Conservation (phyloP, 2,888 invertebrate species). For the Metellina segmentata region DNA sequence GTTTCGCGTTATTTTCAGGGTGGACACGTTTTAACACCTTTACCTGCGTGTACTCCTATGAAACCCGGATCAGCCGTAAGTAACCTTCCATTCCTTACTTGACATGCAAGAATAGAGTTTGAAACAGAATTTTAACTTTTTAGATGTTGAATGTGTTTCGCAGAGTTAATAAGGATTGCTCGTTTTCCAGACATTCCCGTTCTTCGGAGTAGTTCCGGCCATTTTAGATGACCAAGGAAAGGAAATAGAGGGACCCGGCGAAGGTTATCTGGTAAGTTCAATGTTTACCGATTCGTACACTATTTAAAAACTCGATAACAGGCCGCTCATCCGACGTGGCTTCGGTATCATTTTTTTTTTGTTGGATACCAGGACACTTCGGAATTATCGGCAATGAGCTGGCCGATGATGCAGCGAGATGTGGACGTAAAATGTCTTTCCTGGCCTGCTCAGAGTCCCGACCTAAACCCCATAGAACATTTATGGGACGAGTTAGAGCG, state of each 20-base stretch:
- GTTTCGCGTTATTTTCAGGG: conserved; percentile 82
- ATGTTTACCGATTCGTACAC: too few species aligned
- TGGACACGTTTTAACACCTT: conserved; percentile 96
- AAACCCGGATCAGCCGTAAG: conserved; percentile 98
- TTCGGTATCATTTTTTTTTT: too few species aligned
- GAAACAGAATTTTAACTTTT: neutral
- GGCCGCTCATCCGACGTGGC: too few species aligned
- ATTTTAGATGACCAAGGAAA: conserved; percentile 93
- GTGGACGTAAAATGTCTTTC: too few species aligned
- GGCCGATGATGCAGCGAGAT: too few species aligned
- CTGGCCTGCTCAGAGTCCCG: too few species aligned
- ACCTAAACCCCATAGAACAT: too few species aligned
- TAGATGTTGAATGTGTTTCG: too few species aligned
- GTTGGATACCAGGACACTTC: too few species aligned
- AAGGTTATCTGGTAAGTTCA: conserved; percentile 89
- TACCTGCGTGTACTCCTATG: conserved; percentile 97
- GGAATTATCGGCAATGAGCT: too few species aligned
- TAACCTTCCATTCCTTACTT: conserved; percentile 77
- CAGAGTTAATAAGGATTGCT: neutral
- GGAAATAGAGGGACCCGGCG: conserved; percentile 92
- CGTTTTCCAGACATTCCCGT: conserved; percentile 86
- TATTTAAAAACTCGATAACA: too few species aligned
- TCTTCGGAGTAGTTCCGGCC: conserved; percentile 96
- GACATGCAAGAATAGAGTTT: neutral
- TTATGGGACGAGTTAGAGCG: too few species aligned